A percentile compares a stretch with the other conserved stretches of the same genome.
Evolutionary conservation across 1,140 invertebrate genomes (phyloP).

Genomic region (Carposina sasakii): DNA sequence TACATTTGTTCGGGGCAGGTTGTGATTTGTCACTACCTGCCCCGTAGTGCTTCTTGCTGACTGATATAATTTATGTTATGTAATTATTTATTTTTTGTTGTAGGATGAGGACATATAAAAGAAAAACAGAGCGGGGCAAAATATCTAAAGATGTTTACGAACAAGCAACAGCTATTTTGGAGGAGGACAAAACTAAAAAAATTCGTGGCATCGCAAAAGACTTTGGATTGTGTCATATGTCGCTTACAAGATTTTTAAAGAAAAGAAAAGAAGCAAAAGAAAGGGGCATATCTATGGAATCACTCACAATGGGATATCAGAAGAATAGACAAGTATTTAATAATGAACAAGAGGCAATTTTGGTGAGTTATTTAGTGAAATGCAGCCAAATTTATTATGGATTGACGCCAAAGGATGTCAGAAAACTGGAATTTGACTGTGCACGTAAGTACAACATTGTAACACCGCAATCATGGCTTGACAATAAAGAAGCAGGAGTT

Average conservation of each 20-base stretch:
- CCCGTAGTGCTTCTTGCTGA: slow-evolving; percentile 16
- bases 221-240: slow-evolving; percentile 16
- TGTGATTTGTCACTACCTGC: no score
- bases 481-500: no score
- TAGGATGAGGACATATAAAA: no score
- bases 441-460: slow-evolving; percentile 21
- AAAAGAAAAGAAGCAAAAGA: slow-evolving; percentile 17
- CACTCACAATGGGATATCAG: slow-evolving; percentile 14
- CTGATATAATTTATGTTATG: slow-evolving; percentile 11
- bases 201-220: slow-evolving; percentile 14
- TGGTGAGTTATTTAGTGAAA: slow-evolving; percentile 19
- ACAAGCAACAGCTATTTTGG: slow-evolving; percentile 16
- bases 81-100: slow-evolving; percentile 7
- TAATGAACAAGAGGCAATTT: slow-evolving; percentile 15
- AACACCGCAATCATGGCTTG: slow-evolving; percentile 16
- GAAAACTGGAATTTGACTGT: slow-evolving; percentile 19
- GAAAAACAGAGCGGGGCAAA: slow-evolving; percentile 18
- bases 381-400: slow-evolving; percentile 20
- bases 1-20: slow-evolving; percentile 13
- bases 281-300: slow-evolving; percentile 10
- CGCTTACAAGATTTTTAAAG: slow-evolving; percentile 15
- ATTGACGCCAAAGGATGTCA: slow-evolving; percentile 18
- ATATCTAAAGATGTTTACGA: slow-evolving; percentile 17
- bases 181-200: slow-evolving; percentile 11
- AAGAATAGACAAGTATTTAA: slow-evolving; percentile 17